Conservation (phyloP, 2,113 vertebrate species). For the Muntiacus muntjak region DNA sequence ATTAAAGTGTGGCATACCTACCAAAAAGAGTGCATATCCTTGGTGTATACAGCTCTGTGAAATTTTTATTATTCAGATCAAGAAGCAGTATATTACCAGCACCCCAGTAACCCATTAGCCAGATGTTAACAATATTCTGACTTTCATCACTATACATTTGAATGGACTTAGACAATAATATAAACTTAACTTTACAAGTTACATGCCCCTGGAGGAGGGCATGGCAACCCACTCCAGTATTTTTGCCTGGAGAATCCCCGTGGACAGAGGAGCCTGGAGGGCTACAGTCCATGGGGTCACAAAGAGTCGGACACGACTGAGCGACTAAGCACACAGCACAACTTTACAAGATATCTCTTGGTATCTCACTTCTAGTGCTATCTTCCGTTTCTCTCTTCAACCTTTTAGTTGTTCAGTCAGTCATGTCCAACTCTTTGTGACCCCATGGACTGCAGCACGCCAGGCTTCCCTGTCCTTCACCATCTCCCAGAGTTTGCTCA, state of each 20-base stretch:
- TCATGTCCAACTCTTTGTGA: background rate
- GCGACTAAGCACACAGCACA: background rate
- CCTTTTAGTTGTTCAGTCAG: background rate
- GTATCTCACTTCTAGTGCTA: background rate
- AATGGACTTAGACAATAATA: background rate
- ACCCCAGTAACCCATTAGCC: background rate
- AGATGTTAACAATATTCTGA: background rate
- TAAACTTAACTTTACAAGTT: background rate
- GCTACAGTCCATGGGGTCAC: background rate
- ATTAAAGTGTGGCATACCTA: background rate
- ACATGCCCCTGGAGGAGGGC: background rate
- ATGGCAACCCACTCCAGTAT: background rate
- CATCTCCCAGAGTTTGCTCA: background rate
- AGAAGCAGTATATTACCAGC: background rate
- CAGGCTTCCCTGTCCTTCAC: background rate
- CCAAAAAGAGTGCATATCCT: background rate
- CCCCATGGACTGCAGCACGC: background rate
- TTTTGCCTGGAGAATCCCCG: background rate
- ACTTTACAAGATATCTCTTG: background rate
- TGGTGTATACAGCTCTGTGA: background rate
- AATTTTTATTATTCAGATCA: background rate
- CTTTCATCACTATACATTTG: background rate
- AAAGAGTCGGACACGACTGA: fast-evolving
- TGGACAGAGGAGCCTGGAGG: background rate
- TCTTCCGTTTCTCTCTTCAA: background rate